A percentile compares a stretch with the other conserved stretches of the same genome.
Evolutionary conservation across 1,140 invertebrate species (phyloP).

Genomic region (Plectrocnemia conspersa): DNA sequence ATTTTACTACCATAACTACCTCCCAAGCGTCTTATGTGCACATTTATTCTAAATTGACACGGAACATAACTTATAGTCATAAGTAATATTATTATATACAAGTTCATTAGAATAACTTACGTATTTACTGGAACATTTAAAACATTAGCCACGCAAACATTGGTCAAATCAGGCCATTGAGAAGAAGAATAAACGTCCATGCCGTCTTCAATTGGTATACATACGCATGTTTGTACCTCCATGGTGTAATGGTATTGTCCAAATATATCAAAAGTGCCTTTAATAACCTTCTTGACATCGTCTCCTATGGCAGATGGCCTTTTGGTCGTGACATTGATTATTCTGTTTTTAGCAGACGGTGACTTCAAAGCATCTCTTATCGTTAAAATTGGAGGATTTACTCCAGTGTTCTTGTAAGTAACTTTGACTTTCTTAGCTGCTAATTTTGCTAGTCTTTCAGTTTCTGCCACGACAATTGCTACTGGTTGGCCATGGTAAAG

Average conservation of each 20-base stretch:
- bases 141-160: constrained; percentile 54
- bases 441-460: constrained; percentile 58
- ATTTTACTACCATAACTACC: constrained; percentile 48
- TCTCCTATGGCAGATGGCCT: constrained; percentile 42
- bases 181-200: constrained; percentile 59
- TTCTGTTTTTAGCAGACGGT: constrained; percentile 37
- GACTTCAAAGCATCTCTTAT: constrained; percentile 42
- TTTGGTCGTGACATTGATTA: constrained; percentile 36
- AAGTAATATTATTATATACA: background rate
- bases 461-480: constrained; percentile 67
- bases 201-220: constrained; percentile 61
- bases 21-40: constrained; percentile 46
- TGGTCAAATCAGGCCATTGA: constrained; percentile 63
- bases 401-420: constrained; percentile 49
- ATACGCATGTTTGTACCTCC: constrained; percentile 62
- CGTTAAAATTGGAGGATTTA: constrained; percentile 40
- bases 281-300: constrained; percentile 42
- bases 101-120: constrained; percentile 31
- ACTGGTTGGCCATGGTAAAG: constrained; percentile 67
- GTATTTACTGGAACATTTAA: constrained; percentile 51
- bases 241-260: constrained; percentile 48
- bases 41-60: constrained; percentile 46
- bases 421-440: constrained; percentile 66
- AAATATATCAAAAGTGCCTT: constrained; percentile 39
- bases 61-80: too few species aligned